Conservation (phyloP, 2,797 vertebrate species). For the Protonibea diacanthus region DNA sequence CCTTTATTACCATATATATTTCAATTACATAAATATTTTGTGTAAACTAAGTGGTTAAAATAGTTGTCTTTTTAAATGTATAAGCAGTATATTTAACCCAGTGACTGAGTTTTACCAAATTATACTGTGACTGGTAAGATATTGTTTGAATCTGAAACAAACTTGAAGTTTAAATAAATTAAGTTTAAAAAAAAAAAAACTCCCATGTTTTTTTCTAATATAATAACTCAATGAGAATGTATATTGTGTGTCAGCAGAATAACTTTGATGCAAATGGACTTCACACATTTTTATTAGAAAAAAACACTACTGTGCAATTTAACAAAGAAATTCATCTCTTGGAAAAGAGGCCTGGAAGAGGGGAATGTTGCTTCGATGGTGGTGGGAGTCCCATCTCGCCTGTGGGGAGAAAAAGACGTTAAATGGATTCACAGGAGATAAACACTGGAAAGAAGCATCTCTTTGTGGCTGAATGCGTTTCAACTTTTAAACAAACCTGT, state of each 20-base stretch:
- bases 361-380: conserved; percentile 62
- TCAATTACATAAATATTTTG: conserved; percentile 32
- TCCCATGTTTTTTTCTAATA: neutral
- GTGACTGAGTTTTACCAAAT: conserved; percentile 23
- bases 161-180: conserved; percentile 35
- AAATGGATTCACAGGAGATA: neutral
- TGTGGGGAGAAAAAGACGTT: conserved; percentile 26
- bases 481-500: neutral
- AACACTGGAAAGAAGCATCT: neutral
- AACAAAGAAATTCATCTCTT: conserved; percentile 45
- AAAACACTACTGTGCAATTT: conserved; percentile 66
- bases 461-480: neutral
- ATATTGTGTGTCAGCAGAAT: neutral
- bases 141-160: conserved; percentile 37
- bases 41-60: conserved; percentile 4
- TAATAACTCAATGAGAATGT: neutral
- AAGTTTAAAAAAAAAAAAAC: conserved; percentile 20
- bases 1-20: conserved; percentile 17
- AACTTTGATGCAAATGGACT: neutral
- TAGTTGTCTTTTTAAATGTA: conserved; percentile 28
- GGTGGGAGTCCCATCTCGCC: conserved; percentile 55
- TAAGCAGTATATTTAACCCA: conserved; percentile 11
- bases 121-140: conserved; percentile 39
- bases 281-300: conserved; percentile 79
- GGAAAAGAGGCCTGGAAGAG: conserved; percentile 20